Evolutionary conservation across 2,113 vertebrate species (phyloP), one percentile per base, ranked within the genome.

Genomic region (Dendropsophus ebraccatus): DNA sequence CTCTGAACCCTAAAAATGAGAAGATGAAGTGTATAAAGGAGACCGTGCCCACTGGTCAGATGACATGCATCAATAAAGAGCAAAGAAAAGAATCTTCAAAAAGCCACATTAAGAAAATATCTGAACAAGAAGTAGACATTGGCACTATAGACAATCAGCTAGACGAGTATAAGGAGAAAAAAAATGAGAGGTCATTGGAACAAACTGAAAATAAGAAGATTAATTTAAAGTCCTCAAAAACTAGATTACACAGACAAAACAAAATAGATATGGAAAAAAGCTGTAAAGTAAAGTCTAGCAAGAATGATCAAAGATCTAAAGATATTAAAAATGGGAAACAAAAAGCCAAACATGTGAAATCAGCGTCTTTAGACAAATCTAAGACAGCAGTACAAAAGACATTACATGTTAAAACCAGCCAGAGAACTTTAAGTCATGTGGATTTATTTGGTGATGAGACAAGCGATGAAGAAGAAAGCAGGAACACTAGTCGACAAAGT

Each of bases 371-470:
- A 25, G n/a, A 56, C 83, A 88, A 16, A 87, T 81, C 88, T 90
- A 91, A 81, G 5, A n/a, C 9, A 1, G 37, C 17, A 19, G 32
- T 25, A 16, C 4, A 30, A 45, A 21, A n/a, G 10, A n/a, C 10
- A 2, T 87, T 87, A 0, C 50, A 78, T 14, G 62, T 77, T 77
- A 90, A 86, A 49, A 88, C 54, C 45, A 97, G 95, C 87, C 92
- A 91, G 58, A 89, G 73, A 87, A 92, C 92, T 19, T 52, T 98
- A 84, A 99, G 97, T 87, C 98, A 99, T 0, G 95, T 90, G 0
- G 98, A 99, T 69, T 93, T 99, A 83, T 99, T 99, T 9, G 98
- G 98, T 0, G 97, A 97, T 0, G 98, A 99, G 89, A 99, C 97
- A 0, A 96, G 94, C 4, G 97, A 98, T 0, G 96, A 98, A 0